These are phyloP conservation scores for Microtus montanus DNA, from an alignment of 2,113 vertebrate genomes.

Conservation along the genomic window DNA sequence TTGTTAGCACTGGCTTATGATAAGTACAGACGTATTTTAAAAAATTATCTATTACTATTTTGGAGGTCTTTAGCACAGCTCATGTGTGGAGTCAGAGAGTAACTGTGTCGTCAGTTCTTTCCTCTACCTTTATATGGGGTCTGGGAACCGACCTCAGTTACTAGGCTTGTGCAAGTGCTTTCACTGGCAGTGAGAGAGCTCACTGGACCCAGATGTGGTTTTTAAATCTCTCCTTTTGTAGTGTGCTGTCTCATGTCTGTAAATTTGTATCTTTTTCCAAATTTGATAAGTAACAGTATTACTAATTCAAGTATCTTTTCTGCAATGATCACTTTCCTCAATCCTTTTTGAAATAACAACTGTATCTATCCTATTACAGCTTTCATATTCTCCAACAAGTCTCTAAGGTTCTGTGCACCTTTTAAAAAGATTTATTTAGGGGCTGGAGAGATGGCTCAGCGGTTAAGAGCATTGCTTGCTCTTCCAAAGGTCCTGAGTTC, in stretches of 20 bases:
- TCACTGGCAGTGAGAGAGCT: too few relatives aligned
- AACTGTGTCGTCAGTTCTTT: not conserved
- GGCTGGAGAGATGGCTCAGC: too few relatives aligned
- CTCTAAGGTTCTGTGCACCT: not conserved
- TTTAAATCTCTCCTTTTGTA: conserved; percentile 3
- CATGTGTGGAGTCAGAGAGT: not conserved
- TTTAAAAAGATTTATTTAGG: not conserved
- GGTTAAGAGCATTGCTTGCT: too few relatives aligned
- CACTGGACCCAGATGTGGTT: not conserved
- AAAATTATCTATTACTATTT: not conserved
- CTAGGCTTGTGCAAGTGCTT: not conserved
- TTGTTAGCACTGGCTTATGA: conserved; percentile 23
- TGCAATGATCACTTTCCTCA: not conserved
- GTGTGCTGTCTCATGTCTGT: not conserved
- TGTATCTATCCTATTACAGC: not conserved
- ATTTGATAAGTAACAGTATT: not conserved
- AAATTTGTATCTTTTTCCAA: conserved; percentile 7
- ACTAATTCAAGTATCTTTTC: conserved; percentile 35
- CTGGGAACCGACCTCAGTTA: not conserved
- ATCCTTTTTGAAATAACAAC: conserved; percentile 1
- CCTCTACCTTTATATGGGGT: not conserved
- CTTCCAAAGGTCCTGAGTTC: too few relatives aligned
- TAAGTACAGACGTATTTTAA: not conserved
- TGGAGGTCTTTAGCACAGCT: too few relatives aligned
- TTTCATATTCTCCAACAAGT: not conserved